phyloP scores from a whole-genome alignment of 2,888 invertebrate genomes.

The Phorcus lineatus region DNA sequence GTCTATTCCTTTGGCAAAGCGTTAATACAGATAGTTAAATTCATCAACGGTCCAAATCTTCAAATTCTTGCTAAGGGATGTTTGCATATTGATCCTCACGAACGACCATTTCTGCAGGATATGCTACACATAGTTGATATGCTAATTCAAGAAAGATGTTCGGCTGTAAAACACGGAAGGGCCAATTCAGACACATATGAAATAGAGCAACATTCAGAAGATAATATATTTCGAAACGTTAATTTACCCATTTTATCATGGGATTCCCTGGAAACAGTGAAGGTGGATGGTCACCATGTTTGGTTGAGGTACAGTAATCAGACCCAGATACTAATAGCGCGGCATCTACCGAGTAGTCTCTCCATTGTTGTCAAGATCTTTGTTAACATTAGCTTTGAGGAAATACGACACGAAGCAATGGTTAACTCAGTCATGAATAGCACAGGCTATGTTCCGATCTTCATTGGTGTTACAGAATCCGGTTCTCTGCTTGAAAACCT shows the following conservation, averaged over 20 bases:
- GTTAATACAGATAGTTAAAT: neutral
- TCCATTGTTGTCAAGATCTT: neutral
- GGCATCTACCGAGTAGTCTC: neutral
- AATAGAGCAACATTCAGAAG: neutral
- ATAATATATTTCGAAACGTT: neutral
- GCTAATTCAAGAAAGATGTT: neutral
- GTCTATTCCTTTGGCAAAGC: neutral
- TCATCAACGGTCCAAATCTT: neutral
- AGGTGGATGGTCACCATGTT: neutral
- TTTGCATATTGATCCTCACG: neutral
- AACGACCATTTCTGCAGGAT: neutral
- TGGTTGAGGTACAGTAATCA: conserved; percentile 2
- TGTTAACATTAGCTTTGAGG: neutral
- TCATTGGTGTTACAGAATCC: neutral
- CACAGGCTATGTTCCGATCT: neutral
- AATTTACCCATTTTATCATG: neutral
- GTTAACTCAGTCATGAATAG: neutral
- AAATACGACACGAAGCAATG: neutral
- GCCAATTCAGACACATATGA: neutral
- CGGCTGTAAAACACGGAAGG: neutral
- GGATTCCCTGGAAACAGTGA: neutral
- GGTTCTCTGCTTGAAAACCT: neutral
- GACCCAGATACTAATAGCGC: neutral
- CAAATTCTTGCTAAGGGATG: neutral
- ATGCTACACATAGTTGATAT: neutral